Percentiles rank a stretch among this genome's conserved stretches.
Evolutionary conservation across 2,113 vertebrate genomes (phyloP).

Genomic region (Aspiorhynchus laticeps): DNA sequence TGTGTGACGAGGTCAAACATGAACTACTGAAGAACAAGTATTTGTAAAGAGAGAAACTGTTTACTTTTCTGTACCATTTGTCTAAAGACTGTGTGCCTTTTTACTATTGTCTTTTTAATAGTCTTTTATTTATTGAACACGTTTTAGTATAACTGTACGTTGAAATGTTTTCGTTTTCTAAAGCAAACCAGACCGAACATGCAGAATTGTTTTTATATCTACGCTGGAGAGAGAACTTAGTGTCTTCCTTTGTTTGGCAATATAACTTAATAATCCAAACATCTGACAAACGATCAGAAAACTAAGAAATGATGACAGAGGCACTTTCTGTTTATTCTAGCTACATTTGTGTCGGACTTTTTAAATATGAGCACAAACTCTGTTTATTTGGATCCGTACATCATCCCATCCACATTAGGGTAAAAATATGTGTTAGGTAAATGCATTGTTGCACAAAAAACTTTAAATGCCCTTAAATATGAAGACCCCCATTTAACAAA

Average conservation of each 20-base stretch:
- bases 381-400: not conserved
- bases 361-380: slow-evolving; percentile 36
- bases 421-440: not conserved
- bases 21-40: slow-evolving; percentile 85
- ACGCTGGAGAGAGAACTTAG: slow-evolving; percentile 73
- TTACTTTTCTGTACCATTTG: slow-evolving; percentile 89
- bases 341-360: slow-evolving; percentile 43
- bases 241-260: slow-evolving; percentile 96
- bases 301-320: slow-evolving; percentile 58
- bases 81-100: slow-evolving; percentile 99
- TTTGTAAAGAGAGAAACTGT: slow-evolving; percentile 85
- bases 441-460: slow-evolving; percentile 27
- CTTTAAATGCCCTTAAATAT: slow-evolving; percentile 1
- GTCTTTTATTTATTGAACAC: slow-evolving; percentile 85
- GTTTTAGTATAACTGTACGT: slow-evolving; percentile 79
- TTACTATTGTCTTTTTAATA: slow-evolving; percentile 94
- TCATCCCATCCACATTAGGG: slow-evolving; percentile 7
- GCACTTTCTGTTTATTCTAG: slow-evolving; percentile 59
- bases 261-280: slow-evolving; percentile 80
- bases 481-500: slow-evolving; percentile 24
- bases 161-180: slow-evolving; percentile 67
- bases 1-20: slow-evolving; percentile 78
- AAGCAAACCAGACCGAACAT: slow-evolving; percentile 64
- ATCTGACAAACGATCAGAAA: slow-evolving; percentile 66
- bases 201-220: slow-evolving; percentile 81